Evolutionary conservation across 2,797 vertebrate species (phyloP), one percentile per base, ranked within the genome.

Genomic region (Limnodromus scolopaceus): DNA sequence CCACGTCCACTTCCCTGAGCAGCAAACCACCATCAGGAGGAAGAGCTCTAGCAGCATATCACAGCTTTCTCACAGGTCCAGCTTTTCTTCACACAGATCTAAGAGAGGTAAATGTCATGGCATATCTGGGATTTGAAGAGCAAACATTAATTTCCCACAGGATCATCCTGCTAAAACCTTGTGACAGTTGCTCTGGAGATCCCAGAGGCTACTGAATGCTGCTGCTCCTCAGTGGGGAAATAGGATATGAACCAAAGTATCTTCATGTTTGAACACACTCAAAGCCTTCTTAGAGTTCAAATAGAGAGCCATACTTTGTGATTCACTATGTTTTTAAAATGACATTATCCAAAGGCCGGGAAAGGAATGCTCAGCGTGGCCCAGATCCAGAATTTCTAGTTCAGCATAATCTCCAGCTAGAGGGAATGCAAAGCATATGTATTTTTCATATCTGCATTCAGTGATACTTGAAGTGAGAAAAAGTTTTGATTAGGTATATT

Each of bases 21-120:
- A 99, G 49, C 98, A 98, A 74, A 98, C 98, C 0, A 98, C 99
- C 78, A 95, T 99, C 97, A 98, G 98, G 5, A 99, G 99, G 84
- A 99, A 99, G 91, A 99, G 98, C 97, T 99, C 99, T 46, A 98
- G 98, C 30, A 99, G 98, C 28, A 96, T 97, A 19, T 99, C 99
- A 4, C 98, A 99, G 92, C 92, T 98, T 55, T 99, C 99, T 4
- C 98, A 98, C 30, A 98, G 97, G 51, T 99, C 99, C 45, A 98
- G 98, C 80, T 98, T 98, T 93, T 99, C 98, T 17, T 99, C 99
- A 46, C 97, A 98, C 10, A 98, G 98, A 78, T 99, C 99, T 60
- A 99, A 99, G 84, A 99, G 99, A 99, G 99, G 99, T 99, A 97
- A 96, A 65, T 45, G 5, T 69, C 30, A 3, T 15, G 13, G 16